Base-by-base conservation (phyloP, 2,797 vertebrate genomes). In the Lepilemur ruficaudatus region DNA sequence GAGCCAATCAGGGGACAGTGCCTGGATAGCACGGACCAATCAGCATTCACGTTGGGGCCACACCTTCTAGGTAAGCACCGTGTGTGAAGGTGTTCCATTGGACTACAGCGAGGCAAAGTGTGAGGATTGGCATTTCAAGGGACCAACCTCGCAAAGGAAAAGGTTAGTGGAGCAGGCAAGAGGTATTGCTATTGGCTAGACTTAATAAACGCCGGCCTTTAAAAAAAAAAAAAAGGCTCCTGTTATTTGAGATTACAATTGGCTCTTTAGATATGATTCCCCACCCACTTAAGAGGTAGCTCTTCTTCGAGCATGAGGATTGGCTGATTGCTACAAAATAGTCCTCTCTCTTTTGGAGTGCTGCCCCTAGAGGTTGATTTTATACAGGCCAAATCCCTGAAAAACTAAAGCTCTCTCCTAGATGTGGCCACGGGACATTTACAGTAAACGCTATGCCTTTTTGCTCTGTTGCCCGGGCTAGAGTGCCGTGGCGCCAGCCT, bases 31-130 rank as follows among this genome's bases (percentile, higher is more conserved):
- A 76, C 43, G 11, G 95, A 91, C 93, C 98, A 96, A 95, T 96
- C 96, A 86, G 81, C 81, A 94, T 93, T 78, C 83, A 46, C 38
- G 1, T 9, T 86, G 95, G 95, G 84, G 86, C 85, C 69, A 25
- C 95, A 67, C 22, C 63, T 90, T 78, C 67, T 97, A 94, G 98
- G 98, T 98, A 93, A 98, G 96, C 43, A 15, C 11, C 17, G 2
- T 0, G 6, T 9, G 23, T 5, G 15, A 75, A 32, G 2, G 5
- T 9, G 22, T 32, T 55, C n/a, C 5, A 10, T 38, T 32, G 65
- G 35, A 7, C 57, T 8, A 22, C 20, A n/a, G 30, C 2, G 4
- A 32, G 20, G 35, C 28, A 23, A 35, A 38, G 63, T 43, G 46
- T 79, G 69, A 72, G 48, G 87, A 46, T 13, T 57, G 72, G 67